Evolutionary conservation across 2,888 invertebrate genomes (phyloP).

Genomic region (Dorcus hopei): DNA sequence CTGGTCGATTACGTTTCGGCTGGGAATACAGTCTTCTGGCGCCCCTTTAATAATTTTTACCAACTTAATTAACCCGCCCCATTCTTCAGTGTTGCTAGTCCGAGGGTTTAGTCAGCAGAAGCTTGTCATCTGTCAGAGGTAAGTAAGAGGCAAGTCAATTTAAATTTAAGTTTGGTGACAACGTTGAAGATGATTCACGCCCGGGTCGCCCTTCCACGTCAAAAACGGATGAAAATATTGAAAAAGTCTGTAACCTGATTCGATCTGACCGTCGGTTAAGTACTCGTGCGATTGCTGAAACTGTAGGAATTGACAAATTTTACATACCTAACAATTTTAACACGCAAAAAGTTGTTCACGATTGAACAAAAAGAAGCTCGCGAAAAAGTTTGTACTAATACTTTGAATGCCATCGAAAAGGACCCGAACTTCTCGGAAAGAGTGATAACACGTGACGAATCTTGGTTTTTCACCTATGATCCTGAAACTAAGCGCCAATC

Average conservation of each 20-base stretch:
- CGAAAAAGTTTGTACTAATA: constrained; percentile 2
- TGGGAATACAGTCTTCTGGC: too few relatives aligned
- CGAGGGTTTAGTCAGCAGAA: too few relatives aligned
- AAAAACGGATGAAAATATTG: constrained; percentile 31
- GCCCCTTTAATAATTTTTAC: too few relatives aligned
- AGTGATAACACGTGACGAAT: constrained; percentile 8
- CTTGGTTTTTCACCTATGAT: constrained; percentile 4
- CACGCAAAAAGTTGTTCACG: not conserved
- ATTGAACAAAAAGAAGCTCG: not conserved
- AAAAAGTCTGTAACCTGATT: constrained; percentile 15
- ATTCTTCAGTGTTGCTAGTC: too few relatives aligned
- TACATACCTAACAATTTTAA: too few relatives aligned
- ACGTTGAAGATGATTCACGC: constrained; percentile 21
- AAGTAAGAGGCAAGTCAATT: too few relatives aligned
- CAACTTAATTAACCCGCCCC: too few relatives aligned
- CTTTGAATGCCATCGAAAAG: constrained; percentile 14
- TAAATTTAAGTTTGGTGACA: too few relatives aligned
- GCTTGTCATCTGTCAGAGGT: too few relatives aligned
- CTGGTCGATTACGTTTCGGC: too few relatives aligned
- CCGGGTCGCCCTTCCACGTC: constrained; percentile 29
- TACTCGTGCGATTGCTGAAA: constrained; percentile 1
- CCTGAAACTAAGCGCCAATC: constrained; percentile 7
- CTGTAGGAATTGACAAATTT: not conserved
- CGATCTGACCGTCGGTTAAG: not conserved
- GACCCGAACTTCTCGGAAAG: constrained; percentile 11